A percentile compares a stretch with the other conserved stretches of the same genome.
Conservation (phyloP, 1,140 invertebrate species). For the Drosophila sucinea region DNA sequence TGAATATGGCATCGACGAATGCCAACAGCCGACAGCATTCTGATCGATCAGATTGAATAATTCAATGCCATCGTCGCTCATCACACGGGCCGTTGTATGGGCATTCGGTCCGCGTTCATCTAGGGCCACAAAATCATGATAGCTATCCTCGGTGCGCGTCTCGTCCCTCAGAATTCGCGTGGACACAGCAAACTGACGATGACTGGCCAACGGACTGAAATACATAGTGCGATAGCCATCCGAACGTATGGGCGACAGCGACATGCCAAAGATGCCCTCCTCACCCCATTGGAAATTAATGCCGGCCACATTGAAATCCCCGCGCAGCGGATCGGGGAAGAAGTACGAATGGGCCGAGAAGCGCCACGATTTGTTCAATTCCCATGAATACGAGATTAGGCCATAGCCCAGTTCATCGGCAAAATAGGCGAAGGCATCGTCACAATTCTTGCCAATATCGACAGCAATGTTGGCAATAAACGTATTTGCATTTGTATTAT, state of each 20-base stretch:
- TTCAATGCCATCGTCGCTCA: conserved; percentile 89
- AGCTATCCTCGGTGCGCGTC: conserved; percentile 87
- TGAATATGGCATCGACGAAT: conserved; percentile 86
- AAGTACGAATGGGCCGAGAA: conserved; percentile 89
- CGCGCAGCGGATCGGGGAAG: conserved; percentile 90
- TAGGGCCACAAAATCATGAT: conserved; percentile 88
- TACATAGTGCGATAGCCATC: conserved; percentile 89
- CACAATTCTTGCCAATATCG: conserved; percentile 89
- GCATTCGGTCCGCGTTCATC: conserved; percentile 87
- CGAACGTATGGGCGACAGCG: conserved; percentile 86
- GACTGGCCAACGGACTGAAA: conserved; percentile 90
- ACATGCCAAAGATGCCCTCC: conserved; percentile 92
- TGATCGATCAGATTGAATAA: conserved; percentile 91
- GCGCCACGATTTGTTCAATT: conserved; percentile 90
- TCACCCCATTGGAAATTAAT: conserved; percentile 92
- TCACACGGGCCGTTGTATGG: conserved; percentile 89
- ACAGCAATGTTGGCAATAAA: conserved; percentile 93
- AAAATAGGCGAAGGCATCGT: conserved; percentile 91
- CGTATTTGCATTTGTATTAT: conserved; percentile 89
- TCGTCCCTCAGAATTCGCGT: conserved; percentile 88
- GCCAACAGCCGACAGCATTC: conserved; percentile 92
- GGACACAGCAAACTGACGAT: conserved; percentile 90
- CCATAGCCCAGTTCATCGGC: conserved; percentile 92
- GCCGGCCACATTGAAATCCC: conserved; percentile 90
- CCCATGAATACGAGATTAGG: conserved; percentile 90